Evolutionary conservation across 1,140 invertebrate species (phyloP), one percentile per base, ranked within the genome.

Genomic region (Caenorhabditis remanei): DNA sequence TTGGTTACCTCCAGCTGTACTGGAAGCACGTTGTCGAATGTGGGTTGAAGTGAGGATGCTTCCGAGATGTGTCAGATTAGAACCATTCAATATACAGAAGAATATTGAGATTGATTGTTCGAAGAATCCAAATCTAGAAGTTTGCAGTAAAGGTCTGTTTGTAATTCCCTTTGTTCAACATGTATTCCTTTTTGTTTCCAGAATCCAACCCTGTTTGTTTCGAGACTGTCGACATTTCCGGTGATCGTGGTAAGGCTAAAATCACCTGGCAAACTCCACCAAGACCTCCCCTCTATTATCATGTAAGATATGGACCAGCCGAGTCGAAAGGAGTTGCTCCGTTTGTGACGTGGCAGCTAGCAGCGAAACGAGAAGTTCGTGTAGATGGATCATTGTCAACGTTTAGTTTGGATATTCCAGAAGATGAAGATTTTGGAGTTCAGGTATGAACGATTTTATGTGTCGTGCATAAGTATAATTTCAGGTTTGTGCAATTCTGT

Each of bases 51-150:
- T 89, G 16, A 85, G 53, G 40, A 88, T 89, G 82, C 67, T 89
- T 13, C 88, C 88, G 14, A 87, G 86, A 87, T 87, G 88, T 79
- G 84, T 87, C 16, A 85, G 88, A 24, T 46, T 89, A 16, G 87
- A 88, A 16, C 88, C 88, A 11, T 87, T 89, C 79, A 89, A 48
- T 40, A 88, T 89, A 14, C 88, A 89, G 40, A 85, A 85, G 55
- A 88, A 79, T 58, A 85, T 89, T 56, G 88, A 89, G 53, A 85
- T 89, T 61, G 87, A 89, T 63, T 89, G 88, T 50, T 85, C 89
- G 56, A 89, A 88, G 67, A 83, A 55, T 50, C 83, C 88, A 16
- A 63, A 61, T 21, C 21, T 88, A 14, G 87, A 85, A 46, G 48
- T 89, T 58, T 89, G 88, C 58, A 88, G 61, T 43, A 63, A 85